Evolutionary conservation across 2,888 invertebrate genomes (phyloP), one percentile per base, ranked within the genome.

Genomic region (Drosophila niveifrons): DNA sequence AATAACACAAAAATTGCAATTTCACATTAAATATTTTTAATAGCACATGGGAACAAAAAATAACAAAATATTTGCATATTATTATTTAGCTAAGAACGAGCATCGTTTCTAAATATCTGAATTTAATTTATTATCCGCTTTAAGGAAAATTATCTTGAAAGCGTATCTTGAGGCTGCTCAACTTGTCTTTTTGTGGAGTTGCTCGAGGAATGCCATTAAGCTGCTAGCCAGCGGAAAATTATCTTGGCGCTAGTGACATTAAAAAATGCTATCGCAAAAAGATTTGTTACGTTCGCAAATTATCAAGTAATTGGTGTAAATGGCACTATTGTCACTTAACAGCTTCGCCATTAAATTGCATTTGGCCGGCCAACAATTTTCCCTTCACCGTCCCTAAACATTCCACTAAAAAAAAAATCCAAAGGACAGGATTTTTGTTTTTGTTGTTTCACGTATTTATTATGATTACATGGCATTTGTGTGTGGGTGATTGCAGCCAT

Each of bases 401-500:
- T 31, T 1, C 31, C 31, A 9, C 31, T 31, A 31, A 8, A 10
- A 31, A 34, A 34, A 34, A 34, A 34, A n/a, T n/a, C n/a, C n/a
- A n/a, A n/a, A n/a, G n/a, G n/a, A n/a, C n/a, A n/a, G n/a, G n/a
- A n/a, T n/a, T 11, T 36, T 11, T 0, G 41, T 9, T 1, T 43
- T 34, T 47, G 55, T 52, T 23, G 23, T 23, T 23, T 23, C 6
- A 23, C 23, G 69, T 68, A 69, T 74, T 70, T 71, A 63, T 71
- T 75, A 67, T 75, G 76, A 74, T 70, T 82, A 72, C 68, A 72
- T 66, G 52, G 46, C 73, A 61, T 73, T 82, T 79, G 68, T 72
- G 66, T 81, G 66, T 81, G 80, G 80, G 74, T 83, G 83, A 83
- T 83, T 83, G 88, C 82, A 64, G 41, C 83, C 72, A 83, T 83